phyloP scores from a whole-genome alignment of 2,113 vertebrate genomes.

The Rhinoderma darwinii region DNA sequence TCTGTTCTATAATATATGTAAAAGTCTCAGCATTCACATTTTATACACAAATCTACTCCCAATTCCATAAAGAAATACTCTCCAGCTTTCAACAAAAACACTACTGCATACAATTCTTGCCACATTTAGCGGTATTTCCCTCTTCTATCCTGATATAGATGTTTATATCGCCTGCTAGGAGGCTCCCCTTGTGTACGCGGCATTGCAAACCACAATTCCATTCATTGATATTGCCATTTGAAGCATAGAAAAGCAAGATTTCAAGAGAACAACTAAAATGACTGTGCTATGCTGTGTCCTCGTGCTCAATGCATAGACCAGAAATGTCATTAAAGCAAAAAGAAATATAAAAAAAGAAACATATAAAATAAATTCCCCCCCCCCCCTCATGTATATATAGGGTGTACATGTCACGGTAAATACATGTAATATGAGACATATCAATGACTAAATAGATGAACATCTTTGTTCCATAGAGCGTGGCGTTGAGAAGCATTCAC shows the following conservation, averaged over 20 bases:
- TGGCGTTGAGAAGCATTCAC: neutral
- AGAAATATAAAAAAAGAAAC: neutral
- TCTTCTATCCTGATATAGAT: constrained; percentile 6
- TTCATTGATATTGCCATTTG: neutral
- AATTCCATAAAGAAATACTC: neutral
- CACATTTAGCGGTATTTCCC: neutral
- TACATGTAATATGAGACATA: neutral
- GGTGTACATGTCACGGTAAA: neutral
- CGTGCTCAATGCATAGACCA: neutral
- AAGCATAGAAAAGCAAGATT: neutral
- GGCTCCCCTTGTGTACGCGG: neutral
- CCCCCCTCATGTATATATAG: neutral
- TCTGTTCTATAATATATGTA: neutral
- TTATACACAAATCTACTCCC: neutral
- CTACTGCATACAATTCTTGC: neutral
- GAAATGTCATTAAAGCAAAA: neutral
- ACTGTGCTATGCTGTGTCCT: constrained; percentile 20
- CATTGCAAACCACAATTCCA: constrained; percentile 16
- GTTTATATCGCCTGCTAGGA: constrained; percentile 23
- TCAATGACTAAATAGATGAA: neutral
- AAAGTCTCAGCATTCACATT: neutral
- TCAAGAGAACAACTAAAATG: constrained; percentile 24
- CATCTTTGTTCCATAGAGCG: neutral
- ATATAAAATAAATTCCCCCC: neutral
- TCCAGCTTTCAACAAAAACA: neutral